A percentile compares a stretch with the other conserved stretches of the same genome.
These are phyloP conservation scores for Hirudinaria manillensis DNA, from an alignment of 2,888 invertebrate genomes.

Conservation along the genomic window DNA sequence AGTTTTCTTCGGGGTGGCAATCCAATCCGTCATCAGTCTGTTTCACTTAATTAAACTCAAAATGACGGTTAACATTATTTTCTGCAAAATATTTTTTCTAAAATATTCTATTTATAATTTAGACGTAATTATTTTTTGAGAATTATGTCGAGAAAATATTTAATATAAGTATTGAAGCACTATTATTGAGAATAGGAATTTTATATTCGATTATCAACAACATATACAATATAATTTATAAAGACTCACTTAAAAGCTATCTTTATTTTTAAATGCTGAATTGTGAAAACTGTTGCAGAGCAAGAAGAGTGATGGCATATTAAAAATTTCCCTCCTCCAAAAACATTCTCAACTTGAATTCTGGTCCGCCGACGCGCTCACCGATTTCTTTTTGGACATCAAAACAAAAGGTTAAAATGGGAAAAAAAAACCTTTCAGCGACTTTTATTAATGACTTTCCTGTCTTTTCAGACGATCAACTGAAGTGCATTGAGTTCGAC, in stretches of 20 bases:
- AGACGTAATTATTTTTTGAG: too few relatives aligned
- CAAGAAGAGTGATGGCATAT: background rate
- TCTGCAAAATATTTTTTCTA: too few relatives aligned
- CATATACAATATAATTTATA: too few relatives aligned
- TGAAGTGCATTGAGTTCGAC: slow-evolving; percentile 19
- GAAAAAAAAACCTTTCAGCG: background rate
- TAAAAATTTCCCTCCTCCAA: background rate
- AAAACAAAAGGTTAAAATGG: slow-evolving; percentile 1
- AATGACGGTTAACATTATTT: slow-evolving; percentile 1
- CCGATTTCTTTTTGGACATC: background rate
- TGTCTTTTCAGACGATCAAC: background rate
- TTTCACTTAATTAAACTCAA: slow-evolving; percentile 8
- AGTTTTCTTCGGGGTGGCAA: slow-evolving; percentile 23
- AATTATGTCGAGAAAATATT: too few relatives aligned
- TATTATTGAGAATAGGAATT: too few relatives aligned
- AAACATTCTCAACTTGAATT: background rate
- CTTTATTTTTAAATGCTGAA: background rate
- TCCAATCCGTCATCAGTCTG: slow-evolving; percentile 12
- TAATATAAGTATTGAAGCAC: too few relatives aligned
- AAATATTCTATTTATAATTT: too few relatives aligned
- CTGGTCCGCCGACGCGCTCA: background rate
- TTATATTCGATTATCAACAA: too few relatives aligned
- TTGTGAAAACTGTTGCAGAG: background rate
- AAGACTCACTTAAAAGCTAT: too few relatives aligned
- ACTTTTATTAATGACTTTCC: background rate